Conservation (phyloP, 2,797 vertebrate species). For the Phoebastria nigripes region DNA sequence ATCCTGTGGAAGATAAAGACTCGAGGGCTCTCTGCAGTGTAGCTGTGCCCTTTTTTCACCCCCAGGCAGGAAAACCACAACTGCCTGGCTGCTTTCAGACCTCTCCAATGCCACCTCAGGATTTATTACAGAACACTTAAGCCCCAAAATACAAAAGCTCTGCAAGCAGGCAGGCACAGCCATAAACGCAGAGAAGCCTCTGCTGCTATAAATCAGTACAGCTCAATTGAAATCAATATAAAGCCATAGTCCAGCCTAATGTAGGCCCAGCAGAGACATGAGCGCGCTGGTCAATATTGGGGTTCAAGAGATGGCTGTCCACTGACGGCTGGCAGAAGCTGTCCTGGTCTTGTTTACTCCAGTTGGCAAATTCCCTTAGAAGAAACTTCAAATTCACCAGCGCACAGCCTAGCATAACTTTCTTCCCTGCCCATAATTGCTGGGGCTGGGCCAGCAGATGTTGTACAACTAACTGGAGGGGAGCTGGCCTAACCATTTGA, state of each 20-base stretch:
- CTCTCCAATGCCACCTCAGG: neutral
- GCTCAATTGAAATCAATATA: neutral
- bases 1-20: neutral
- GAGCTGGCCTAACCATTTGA: neutral
- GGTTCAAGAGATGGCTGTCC: neutral
- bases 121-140: neutral
- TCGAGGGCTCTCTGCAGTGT: neutral
- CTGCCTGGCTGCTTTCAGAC: neutral
- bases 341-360: neutral
- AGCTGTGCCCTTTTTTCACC: neutral
- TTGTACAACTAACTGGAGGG: neutral
- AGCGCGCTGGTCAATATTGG: fast-evolving
- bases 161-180: neutral
- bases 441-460: conserved; percentile 13
- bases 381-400: neutral
- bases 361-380: neutral
- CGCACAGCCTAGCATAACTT: neutral
- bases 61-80: neutral
- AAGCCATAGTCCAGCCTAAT: neutral
- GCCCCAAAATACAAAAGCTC: neutral
- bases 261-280: neutral
- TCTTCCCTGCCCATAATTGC: neutral
- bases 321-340: neutral
- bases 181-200: neutral
- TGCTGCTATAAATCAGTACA: neutral